These are phyloP conservation scores for Chelmon rostratus DNA, from an alignment of 2,797 vertebrate genomes.

Conservation along the genomic window DNA sequence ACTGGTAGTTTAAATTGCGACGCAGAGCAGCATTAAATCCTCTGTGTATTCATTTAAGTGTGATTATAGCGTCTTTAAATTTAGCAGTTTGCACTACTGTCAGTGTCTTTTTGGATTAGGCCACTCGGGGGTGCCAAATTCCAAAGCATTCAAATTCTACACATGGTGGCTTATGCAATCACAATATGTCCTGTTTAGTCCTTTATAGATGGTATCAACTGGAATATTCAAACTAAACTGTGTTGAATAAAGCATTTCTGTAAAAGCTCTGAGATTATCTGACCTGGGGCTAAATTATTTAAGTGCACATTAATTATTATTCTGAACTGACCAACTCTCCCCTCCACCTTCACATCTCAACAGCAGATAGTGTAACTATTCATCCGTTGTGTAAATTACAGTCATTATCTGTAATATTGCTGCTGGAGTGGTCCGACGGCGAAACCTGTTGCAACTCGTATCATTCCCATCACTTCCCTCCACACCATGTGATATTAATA, in stretches of 20 bases:
- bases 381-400: neutral
- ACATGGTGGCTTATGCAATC: neutral
- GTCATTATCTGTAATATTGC: neutral
- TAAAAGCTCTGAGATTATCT: neutral
- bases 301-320: neutral
- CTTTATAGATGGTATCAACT: neutral
- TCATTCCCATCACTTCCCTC: neutral
- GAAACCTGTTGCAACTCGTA: neutral
- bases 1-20: neutral
- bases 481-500: neutral
- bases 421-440: neutral
- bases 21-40: conserved; percentile 1
- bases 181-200: neutral
- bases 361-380: neutral
- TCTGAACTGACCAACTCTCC: conserved; percentile 3
- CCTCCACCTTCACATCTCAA: neutral
- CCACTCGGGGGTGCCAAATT: conserved; percentile 45
- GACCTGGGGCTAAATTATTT: neutral
- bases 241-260: neutral
- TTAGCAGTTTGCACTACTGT: neutral
- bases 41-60: neutral
- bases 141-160: neutral
- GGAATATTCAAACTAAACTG: neutral
- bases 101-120: neutral
- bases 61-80: too few species aligned